Percentiles rank a stretch among this genome's conserved stretches.
Evolutionary conservation across 2,797 vertebrate genomes (phyloP).

Genomic region (Clangula hyemalis): DNA sequence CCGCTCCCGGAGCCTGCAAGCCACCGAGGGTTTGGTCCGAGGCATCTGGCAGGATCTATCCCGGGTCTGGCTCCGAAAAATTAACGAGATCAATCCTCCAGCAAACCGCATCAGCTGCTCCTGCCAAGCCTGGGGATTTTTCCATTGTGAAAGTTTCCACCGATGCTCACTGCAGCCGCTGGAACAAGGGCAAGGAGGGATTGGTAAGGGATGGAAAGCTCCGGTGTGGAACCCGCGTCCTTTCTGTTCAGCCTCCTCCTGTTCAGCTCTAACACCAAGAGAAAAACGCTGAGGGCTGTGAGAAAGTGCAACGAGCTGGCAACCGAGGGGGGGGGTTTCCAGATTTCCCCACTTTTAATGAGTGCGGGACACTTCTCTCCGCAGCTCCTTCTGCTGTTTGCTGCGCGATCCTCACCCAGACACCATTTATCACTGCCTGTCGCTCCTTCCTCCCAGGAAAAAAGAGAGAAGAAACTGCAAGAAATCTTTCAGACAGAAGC

Average conservation of each 20-base stretch:
- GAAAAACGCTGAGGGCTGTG: background rate
- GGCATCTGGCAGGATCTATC: background rate
- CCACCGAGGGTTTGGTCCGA: background rate
- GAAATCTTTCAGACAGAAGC: background rate
- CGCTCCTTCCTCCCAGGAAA: background rate
- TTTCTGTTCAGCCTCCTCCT: background rate
- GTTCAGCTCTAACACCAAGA: background rate
- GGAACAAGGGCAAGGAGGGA: background rate
- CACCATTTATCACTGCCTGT: background rate
- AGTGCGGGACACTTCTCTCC: background rate
- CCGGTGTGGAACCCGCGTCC: background rate
- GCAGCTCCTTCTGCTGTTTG: background rate
- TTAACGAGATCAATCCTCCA: background rate
- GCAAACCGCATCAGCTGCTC: background rate
- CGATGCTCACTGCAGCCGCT: background rate
- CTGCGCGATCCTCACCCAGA: background rate
- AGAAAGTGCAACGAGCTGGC: background rate
- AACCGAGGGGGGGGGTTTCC: accelerated
- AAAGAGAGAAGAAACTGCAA: background rate
- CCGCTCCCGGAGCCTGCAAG: background rate
- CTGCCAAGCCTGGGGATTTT: background rate
- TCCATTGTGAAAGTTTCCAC: background rate
- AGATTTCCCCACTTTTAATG: background rate
- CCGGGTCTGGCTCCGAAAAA: background rate
- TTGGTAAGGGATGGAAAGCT: background rate